Evolutionary conservation across 2,113 vertebrate genomes (phyloP).

Genomic region (Nyctereutes procyonoides): DNA sequence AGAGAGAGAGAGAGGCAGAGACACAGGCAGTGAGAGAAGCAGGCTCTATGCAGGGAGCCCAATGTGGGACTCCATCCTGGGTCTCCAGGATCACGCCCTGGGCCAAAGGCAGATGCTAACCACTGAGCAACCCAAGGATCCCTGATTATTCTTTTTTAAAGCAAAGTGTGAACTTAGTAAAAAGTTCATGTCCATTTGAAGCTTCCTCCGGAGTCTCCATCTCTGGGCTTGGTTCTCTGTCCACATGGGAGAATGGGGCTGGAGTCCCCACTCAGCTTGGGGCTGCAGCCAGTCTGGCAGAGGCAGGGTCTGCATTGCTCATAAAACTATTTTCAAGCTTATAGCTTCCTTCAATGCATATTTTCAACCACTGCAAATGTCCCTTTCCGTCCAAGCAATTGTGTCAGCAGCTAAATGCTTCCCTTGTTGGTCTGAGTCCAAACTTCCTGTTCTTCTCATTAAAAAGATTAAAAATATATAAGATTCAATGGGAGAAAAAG

Average conservation of each 20-base stretch:
- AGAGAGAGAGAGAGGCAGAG: not conserved
- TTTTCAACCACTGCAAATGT: constrained; percentile 27
- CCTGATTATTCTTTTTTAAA: not conserved
- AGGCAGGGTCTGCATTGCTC: not conserved
- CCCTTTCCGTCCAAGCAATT: constrained; percentile 40
- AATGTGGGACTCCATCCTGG: not conserved
- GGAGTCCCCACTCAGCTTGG: not conserved
- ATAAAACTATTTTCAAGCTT: not conserved
- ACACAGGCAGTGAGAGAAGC: not conserved
- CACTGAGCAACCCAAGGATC: not conserved
- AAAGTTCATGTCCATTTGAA: not conserved
- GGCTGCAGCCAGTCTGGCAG: not conserved
- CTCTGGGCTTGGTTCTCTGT: not conserved
- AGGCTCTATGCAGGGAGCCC: not conserved
- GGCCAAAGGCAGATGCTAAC: not conserved
- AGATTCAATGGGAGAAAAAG: constrained; percentile 5
- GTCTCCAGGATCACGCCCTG: not conserved
- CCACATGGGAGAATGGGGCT: not conserved
- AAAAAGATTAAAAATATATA: constrained; percentile 27
- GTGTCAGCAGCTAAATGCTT: constrained; percentile 43
- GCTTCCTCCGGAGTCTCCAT: not conserved
- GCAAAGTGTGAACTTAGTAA: not conserved
- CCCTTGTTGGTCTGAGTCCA: constrained; percentile 33
- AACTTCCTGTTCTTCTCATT: constrained; percentile 47
- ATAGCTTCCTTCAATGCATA: not conserved